A percentile compares a stretch with the other conserved stretches of the same genome.
These are phyloP conservation scores for Typhlomys cinereus DNA, from an alignment of 2,113 vertebrate species.

Conservation along the genomic window DNA sequence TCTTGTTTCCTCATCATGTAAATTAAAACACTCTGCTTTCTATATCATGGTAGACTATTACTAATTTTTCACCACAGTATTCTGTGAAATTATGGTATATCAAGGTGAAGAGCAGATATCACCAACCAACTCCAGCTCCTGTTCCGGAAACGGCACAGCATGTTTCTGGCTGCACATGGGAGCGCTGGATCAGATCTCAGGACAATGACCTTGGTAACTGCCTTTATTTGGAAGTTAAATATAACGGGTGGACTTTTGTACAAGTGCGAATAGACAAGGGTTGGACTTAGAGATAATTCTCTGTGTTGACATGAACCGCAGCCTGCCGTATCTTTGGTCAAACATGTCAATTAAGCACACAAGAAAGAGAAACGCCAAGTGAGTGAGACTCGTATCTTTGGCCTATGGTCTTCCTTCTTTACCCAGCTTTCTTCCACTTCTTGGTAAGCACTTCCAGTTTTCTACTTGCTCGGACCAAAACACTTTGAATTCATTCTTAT, in stretches of 20 bases:
- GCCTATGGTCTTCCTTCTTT: too few species aligned
- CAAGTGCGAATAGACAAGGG: not conserved
- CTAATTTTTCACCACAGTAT: not conserved
- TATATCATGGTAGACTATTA: not conserved
- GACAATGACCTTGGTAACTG: not conserved
- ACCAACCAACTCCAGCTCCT: not conserved
- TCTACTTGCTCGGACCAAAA: not conserved
- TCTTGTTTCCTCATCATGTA: not conserved
- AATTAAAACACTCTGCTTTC: not conserved
- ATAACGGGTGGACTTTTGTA: not conserved
- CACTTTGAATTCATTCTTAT: not conserved
- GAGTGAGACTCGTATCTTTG: too few species aligned
- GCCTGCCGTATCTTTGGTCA: not conserved
- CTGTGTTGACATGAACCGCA: not conserved
- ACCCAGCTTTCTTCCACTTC: too few species aligned
- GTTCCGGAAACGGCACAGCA: not conserved
- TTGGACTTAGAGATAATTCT: not conserved
- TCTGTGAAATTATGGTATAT: not conserved
- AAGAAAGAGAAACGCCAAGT: not conserved
- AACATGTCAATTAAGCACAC: not conserved
- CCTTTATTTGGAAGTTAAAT: not conserved
- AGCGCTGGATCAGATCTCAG: not conserved
- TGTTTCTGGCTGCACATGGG: not conserved
- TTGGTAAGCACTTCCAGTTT: not conserved
- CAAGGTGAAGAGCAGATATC: not conserved